phyloP scores from a whole-genome alignment of 2,797 vertebrate species.

The Leuciscus waleckii region DNA sequence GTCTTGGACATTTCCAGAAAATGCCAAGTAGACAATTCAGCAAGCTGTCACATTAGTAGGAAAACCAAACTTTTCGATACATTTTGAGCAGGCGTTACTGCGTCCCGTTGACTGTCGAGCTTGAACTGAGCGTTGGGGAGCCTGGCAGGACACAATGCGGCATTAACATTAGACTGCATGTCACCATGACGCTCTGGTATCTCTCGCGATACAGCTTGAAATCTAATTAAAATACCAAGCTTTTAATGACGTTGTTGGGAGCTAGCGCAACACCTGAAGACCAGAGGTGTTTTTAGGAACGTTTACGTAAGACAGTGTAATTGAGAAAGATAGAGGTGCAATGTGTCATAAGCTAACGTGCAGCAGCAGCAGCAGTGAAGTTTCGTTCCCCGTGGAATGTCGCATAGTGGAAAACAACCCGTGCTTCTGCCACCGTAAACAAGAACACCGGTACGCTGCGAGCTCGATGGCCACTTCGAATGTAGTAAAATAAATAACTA shows the following conservation, averaged over 20 bases:
- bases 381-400: slow-evolving; percentile 19
- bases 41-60: neutral
- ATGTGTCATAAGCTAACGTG: neutral
- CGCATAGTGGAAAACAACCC: neutral
- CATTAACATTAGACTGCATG: slow-evolving; percentile 10
- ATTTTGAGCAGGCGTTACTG: neutral
- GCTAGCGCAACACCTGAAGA: neutral
- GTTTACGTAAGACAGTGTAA: slow-evolving; percentile 16
- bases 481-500: neutral
- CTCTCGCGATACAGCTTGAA: neutral
- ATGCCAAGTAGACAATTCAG: neutral
- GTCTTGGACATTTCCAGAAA: slow-evolving; percentile 32
- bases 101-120: neutral
- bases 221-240: slow-evolving; percentile 15
- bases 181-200: slow-evolving; percentile 19
- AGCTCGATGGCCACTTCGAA: neutral
- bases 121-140: neutral
- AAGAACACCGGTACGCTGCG: neutral
- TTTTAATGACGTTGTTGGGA: neutral
- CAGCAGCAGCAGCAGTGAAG: neutral
- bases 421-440: neutral
- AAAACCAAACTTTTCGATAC: neutral
- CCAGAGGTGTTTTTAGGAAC: neutral
- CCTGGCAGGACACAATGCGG: slow-evolving; percentile 15
- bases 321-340: neutral